These are phyloP conservation scores for Brachymystax lenok DNA, from an alignment of 2,797 vertebrate species.

Conservation along the genomic window DNA sequence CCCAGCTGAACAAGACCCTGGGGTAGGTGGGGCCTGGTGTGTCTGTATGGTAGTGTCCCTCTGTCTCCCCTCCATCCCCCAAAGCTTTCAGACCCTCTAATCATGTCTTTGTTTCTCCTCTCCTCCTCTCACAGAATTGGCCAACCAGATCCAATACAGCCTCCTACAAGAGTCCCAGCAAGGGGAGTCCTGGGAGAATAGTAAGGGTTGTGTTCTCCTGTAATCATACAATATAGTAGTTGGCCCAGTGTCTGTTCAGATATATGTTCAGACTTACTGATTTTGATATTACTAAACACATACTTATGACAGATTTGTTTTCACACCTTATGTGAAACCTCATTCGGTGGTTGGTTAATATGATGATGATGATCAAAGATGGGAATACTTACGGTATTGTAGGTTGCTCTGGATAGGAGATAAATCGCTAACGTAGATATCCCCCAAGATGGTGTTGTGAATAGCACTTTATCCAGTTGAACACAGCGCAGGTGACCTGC, in stretches of 20 bases:
- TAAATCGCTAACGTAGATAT: background rate
- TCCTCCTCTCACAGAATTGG: conserved; percentile 74
- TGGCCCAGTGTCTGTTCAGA: background rate
- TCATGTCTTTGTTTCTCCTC: background rate
- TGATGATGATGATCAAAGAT: background rate
- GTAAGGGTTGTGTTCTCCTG: conserved; percentile 69
- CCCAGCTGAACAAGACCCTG: background rate
- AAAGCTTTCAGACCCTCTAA: conserved; percentile 44
- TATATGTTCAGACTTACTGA: background rate
- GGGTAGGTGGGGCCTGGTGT: conserved; percentile 31
- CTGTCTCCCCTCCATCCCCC: too few relatives aligned
- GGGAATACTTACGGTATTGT: background rate
- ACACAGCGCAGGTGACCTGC: conserved; percentile 73
- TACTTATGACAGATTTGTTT: background rate
- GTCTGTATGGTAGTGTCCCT: conserved; percentile 49
- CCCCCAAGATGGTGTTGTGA: background rate
- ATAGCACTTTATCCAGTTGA: background rate
- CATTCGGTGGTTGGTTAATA: background rate
- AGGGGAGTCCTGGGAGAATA: conserved; percentile 92
- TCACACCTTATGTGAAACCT: background rate
- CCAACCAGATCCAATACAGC: conserved; percentile 90
- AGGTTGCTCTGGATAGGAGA: background rate
- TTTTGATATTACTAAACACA: background rate
- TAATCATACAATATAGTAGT: background rate
- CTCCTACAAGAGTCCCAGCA: conserved; percentile 88